Evolutionary conservation across 2,113 vertebrate genomes (phyloP).

Genomic region (Arizona elegans): DNA sequence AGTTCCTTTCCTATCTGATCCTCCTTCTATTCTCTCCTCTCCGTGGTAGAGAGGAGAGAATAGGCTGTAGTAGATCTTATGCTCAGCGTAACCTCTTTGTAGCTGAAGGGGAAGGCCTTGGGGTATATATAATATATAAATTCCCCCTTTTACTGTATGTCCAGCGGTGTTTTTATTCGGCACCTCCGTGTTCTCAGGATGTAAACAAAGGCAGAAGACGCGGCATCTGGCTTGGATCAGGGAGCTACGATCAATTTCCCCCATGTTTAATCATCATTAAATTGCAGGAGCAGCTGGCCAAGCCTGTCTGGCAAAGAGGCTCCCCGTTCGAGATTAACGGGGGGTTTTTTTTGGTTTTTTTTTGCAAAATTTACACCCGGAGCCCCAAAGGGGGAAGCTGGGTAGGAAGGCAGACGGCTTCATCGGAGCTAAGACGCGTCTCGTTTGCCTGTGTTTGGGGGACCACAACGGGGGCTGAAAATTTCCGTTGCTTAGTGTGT

Average conservation of each 20-base stretch:
- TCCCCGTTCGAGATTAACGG: slow-evolving; percentile 36
- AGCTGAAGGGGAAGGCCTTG: background rate
- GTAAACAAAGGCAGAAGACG: background rate
- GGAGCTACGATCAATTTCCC: background rate
- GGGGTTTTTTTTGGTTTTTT: background rate
- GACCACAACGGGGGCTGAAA: too few species aligned
- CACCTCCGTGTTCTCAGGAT: background rate
- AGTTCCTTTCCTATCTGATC: background rate
- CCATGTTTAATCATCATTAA: background rate
- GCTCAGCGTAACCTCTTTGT: background rate
- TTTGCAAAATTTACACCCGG: background rate
- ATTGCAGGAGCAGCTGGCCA: slow-evolving; percentile 33
- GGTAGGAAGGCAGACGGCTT: background rate
- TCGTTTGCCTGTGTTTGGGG: background rate
- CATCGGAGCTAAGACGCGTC: too few species aligned
- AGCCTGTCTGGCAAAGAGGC: slow-evolving; percentile 45
- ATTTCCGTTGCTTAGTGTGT: too few species aligned
- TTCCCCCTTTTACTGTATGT: too few species aligned
- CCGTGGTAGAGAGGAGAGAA: too few species aligned
- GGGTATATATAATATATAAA: background rate
- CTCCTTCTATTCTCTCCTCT: too few species aligned
- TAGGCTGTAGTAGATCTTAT: background rate
- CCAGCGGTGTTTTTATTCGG: background rate
- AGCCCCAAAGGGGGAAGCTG: background rate
- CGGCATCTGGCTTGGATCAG: background rate